Percentiles rank a stretch among this genome's conserved stretches.
Evolutionary conservation across 2,113 vertebrate species (phyloP).

Genomic region (Lepus timidus): DNA sequence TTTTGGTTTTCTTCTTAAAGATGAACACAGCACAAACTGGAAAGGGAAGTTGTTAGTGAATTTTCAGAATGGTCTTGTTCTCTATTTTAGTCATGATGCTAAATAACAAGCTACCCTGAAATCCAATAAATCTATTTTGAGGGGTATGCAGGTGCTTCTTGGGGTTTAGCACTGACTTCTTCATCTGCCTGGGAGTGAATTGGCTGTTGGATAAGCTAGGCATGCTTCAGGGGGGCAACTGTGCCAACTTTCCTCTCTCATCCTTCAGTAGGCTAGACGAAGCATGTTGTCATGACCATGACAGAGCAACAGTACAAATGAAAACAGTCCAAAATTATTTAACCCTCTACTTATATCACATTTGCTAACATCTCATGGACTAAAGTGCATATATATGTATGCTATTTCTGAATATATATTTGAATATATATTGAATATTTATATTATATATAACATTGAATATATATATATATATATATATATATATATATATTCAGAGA

Average conservation of each 20-base stretch:
- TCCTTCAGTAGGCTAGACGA: background rate
- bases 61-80: background rate
- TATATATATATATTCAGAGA: background rate
- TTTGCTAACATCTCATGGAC: background rate
- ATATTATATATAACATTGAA: no score
- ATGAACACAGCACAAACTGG: background rate
- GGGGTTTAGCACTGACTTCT: background rate
- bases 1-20: slow-evolving; percentile 24
- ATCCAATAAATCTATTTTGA: background rate
- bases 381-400: no score
- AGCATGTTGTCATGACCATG: background rate
- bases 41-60: background rate
- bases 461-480: no score
- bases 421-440: no score
- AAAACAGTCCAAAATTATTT: background rate
- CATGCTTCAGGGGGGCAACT: background rate
- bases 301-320: background rate
- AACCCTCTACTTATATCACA: background rate
- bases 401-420: no score
- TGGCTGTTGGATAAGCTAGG: background rate
- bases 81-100: background rate
- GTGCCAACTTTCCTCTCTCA: background rate
- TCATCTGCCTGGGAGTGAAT: background rate
- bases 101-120: background rate
- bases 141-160: background rate